These are phyloP conservation scores for Psylliodes chrysocephalus DNA, from an alignment of 2,888 invertebrate genomes.

Conservation along the genomic window DNA sequence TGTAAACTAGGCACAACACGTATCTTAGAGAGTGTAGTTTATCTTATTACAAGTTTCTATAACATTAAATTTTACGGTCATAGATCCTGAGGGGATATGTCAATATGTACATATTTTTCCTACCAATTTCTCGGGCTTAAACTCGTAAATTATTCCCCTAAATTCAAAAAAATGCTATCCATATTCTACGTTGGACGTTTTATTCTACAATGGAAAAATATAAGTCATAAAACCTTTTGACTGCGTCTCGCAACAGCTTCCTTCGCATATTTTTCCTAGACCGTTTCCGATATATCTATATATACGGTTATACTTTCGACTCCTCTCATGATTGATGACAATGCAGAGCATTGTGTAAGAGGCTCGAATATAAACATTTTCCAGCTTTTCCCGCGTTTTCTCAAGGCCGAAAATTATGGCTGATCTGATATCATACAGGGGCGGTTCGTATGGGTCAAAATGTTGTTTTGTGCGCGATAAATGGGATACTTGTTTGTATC, in stretches of 20 bases:
- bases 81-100: too few relatives aligned
- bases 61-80: too few relatives aligned
- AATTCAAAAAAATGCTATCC: too few relatives aligned
- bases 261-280: conserved; percentile 12
- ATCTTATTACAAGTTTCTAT: too few relatives aligned
- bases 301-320: conserved; percentile 30
- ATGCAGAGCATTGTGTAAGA: conserved; percentile 27
- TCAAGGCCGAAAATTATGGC: conserved; percentile 27
- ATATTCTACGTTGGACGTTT: too few relatives aligned
- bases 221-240: background rate
- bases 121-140: too few relatives aligned
- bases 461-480: background rate
- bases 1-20: too few relatives aligned
- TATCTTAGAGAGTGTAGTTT: too few relatives aligned
- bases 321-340: conserved; percentile 37
- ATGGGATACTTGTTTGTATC: background rate
- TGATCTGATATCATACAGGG: background rate
- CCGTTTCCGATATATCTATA: conserved; percentile 19
- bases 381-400: conserved; percentile 19
- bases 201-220: background rate
- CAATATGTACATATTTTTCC: too few relatives aligned
- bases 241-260: conserved; percentile 10
- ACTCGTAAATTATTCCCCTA: too few relatives aligned
- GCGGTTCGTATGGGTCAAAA: too few relatives aligned
- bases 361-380: conserved; percentile 35